These are phyloP conservation scores for Drosophila hamatofila DNA, from an alignment of 2,888 invertebrate species.

Conservation along the genomic window DNA sequence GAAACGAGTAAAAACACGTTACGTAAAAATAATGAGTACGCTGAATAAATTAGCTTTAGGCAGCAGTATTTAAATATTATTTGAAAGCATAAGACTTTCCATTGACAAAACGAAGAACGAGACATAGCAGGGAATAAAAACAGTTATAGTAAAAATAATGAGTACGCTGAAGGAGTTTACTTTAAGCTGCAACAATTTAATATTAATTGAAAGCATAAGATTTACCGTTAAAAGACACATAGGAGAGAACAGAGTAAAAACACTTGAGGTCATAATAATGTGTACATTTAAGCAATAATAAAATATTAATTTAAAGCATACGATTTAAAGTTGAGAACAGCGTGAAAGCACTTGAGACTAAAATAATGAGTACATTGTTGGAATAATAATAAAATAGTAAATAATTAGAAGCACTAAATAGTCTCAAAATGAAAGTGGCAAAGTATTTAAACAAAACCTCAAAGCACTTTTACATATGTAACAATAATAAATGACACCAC, in stretches of 20 bases:
- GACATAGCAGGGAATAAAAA: background rate
- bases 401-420: too few species aligned
- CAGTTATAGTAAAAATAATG: background rate
- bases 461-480: background rate
- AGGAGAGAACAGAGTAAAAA: background rate
- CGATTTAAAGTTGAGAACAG: too few species aligned
- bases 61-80: background rate
- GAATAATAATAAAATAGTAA: background rate
- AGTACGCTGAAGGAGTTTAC: background rate
- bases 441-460: background rate
- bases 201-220: background rate
- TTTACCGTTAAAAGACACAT: background rate
- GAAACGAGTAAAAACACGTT: background rate
- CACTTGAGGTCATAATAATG: background rate
- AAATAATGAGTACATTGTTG: background rate
- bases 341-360: background rate
- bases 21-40: background rate
- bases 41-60: background rate
- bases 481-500: background rate
- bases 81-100: background rate
- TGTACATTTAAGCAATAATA: background rate
- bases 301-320: background rate
- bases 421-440: background rate
- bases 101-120: background rate
- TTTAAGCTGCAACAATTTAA: background rate